Evolutionary conservation across 2,888 invertebrate species (phyloP), one percentile per base, ranked within the genome.

Genomic region (Thereva unica): DNA sequence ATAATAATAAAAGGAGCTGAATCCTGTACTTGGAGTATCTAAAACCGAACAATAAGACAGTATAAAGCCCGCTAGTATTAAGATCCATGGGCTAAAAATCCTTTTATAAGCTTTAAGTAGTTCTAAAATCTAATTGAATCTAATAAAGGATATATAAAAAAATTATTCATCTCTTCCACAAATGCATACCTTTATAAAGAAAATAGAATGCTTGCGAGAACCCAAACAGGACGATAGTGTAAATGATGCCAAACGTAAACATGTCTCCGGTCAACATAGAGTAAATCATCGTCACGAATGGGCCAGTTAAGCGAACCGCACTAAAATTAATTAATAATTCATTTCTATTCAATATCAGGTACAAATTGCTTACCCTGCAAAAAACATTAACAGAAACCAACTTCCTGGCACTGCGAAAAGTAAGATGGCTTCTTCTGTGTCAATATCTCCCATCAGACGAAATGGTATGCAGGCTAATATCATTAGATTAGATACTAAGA

Each of bases 231-330:
- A 98, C 92, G 74, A 99, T 93, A 72, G 89, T 87, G 80, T 97
- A 98, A 79, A 99, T 99, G 73, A 98, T 96, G 71, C 94, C 95
- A 79, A 99, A 99, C 37, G 97, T 95, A 77, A 97, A 89, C 93
- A 99, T 95, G 83, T 99, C 99, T 53, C 98, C 97, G 0, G 93
- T 93, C 77, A 97, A 94, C 97, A 99, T 99, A 75, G 95, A 95
- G 85, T 96, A 98, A 73, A 99, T 95, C 97, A 99, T 98, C 8
- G 97, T 97, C 68, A 99, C 97, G 82, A 98, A 99, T 0, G 98
- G 97, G 50, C 99, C 99, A 0, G 97, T 99, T 74, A 99, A 83
- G 67, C 92, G 89, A 41, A 95, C 90, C 45, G 96, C 96, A 5
- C 97, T 97, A 82, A 4, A 80, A 71, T 72, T 44, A 71, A 73